Percentiles rank a stretch among this genome's conserved stretches.
Conservation (phyloP, 2,888 invertebrate species). For the Parelbella ahira region DNA sequence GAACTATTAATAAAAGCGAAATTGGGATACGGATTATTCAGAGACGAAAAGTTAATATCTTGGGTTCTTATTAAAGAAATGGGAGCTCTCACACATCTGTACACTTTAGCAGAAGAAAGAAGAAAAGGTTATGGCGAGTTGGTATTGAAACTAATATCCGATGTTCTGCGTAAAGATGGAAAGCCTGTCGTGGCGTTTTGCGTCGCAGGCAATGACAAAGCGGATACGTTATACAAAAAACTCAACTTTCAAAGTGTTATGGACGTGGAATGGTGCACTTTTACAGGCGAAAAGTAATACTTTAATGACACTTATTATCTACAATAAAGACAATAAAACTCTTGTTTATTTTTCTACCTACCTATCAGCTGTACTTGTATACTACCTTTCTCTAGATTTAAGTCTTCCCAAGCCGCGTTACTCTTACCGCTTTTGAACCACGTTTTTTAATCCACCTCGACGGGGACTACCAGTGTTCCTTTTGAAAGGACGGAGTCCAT, state of each 20-base stretch:
- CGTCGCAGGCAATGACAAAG: constrained; percentile 23
- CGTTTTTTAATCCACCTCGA: too few species aligned
- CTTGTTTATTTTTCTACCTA: too few species aligned
- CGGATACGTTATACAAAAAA: constrained; percentile 27
- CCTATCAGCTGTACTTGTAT: too few species aligned
- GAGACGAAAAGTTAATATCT: constrained; percentile 29
- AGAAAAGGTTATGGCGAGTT: constrained; percentile 31
- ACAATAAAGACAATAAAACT: too few species aligned
- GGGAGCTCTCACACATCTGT: constrained; percentile 34
- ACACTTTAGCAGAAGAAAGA: constrained; percentile 32
- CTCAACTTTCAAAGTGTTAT: constrained; percentile 6
- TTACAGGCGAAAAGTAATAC: too few species aligned
- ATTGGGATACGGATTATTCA: constrained; percentile 35
- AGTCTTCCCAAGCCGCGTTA: too few species aligned
- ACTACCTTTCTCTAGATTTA: too few species aligned
- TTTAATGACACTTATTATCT: too few species aligned
- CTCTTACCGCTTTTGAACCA: too few species aligned
- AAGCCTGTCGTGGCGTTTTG: constrained; percentile 28
- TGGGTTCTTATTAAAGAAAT: constrained; percentile 38
- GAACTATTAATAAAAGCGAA: constrained; percentile 30
- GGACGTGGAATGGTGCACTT: constrained; percentile 11
- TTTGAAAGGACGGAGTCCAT: too few species aligned
- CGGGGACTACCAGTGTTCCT: too few species aligned
- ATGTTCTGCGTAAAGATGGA: constrained; percentile 17
- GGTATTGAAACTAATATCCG: constrained; percentile 27